Conservation (phyloP, 2,113 vertebrate genomes). For the Chrysemys picta region DNA sequence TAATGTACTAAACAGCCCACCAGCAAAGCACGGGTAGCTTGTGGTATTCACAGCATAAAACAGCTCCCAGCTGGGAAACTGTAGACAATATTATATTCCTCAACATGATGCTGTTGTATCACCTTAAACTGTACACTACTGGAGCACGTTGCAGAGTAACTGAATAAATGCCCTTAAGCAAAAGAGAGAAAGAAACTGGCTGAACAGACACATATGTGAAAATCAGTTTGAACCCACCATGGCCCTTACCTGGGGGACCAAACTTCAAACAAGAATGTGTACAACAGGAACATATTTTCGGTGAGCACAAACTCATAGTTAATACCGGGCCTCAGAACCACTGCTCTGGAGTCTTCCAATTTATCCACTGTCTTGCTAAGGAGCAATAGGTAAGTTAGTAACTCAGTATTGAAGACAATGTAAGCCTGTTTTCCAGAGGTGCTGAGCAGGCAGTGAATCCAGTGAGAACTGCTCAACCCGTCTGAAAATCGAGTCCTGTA, state of each 20-base stretch:
- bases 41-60: not conserved
- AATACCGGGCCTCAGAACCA: constrained; percentile 27
- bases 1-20: not conserved
- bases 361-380: not conserved
- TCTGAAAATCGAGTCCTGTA: constrained; percentile 15
- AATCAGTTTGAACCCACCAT: constrained; percentile 30
- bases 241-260: constrained; percentile 10
- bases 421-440: not conserved
- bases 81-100: constrained; percentile 15
- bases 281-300: constrained; percentile 22
- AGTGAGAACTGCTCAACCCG: not conserved
- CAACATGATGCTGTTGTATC: not conserved
- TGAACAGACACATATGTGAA: constrained; percentile 35
- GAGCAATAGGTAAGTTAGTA: not conserved
- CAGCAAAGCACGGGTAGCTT: not conserved
- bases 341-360: constrained; percentile 6
- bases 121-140: constrained; percentile 8
- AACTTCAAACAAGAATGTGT: not conserved
- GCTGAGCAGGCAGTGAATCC: not conserved
- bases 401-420: not conserved
- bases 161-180: constrained; percentile 50
- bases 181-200: constrained; percentile 59
- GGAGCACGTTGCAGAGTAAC: not conserved
- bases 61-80: constrained; percentile 22
- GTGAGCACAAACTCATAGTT: not conserved